phyloP scores from a whole-genome alignment of 2,888 invertebrate genomes.

The Thymelicus sylvestris region DNA sequence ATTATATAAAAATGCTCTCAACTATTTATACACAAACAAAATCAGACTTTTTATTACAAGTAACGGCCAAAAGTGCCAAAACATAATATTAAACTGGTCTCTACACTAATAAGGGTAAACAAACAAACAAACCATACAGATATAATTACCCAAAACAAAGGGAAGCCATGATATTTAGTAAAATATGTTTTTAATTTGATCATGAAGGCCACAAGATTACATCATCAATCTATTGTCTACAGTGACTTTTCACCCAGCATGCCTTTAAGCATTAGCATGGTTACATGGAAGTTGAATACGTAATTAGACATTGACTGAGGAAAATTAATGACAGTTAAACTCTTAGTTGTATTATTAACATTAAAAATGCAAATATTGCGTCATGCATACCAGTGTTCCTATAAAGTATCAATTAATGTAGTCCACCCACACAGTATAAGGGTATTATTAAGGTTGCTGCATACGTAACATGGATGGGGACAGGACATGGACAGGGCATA shows the following conservation, averaged over 20 bases:
- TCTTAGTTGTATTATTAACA: background rate
- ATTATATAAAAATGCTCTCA: slow-evolving; percentile 35
- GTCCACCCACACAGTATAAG: too few species aligned
- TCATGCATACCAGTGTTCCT: background rate
- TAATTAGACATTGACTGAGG: too few species aligned
- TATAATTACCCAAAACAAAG: background rate
- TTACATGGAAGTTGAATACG: too few species aligned
- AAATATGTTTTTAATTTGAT: background rate
- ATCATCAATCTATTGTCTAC: background rate
- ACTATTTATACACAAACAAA: slow-evolving; percentile 23
- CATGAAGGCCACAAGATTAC: slow-evolving; percentile 4
- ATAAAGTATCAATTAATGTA: too few species aligned
- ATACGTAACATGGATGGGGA: too few species aligned
- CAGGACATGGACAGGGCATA: too few species aligned
- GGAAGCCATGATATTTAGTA: background rate
- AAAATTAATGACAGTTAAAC: background rate
- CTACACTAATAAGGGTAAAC: background rate
- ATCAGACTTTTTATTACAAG: slow-evolving; percentile 33
- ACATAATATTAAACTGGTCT: background rate
- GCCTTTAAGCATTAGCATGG: background rate
- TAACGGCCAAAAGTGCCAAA: background rate
- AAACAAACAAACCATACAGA: background rate
- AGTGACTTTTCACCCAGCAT: background rate
- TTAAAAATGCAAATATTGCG: background rate
- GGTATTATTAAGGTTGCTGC: too few species aligned